Evolutionary conservation across 2,888 invertebrate genomes (phyloP).

Genomic region (Eupithecia vulgata): DNA sequence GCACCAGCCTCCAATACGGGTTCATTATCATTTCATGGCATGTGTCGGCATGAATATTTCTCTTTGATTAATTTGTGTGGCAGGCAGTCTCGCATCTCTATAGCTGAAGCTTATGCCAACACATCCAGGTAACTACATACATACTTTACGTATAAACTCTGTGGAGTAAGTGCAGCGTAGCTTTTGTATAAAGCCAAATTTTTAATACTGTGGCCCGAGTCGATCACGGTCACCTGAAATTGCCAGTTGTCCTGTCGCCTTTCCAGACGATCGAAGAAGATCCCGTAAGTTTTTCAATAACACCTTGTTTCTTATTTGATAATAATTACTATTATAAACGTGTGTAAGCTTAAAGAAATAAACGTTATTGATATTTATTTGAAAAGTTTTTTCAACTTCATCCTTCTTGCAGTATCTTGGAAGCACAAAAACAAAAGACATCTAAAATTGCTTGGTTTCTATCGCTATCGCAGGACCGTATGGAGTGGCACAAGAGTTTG

Average conservation of each 20-base stretch:
- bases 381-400: no score
- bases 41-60: conserved; percentile 82
- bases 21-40: conserved; percentile 82
- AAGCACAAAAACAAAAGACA: neutral
- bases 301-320: no score
- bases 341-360: no score
- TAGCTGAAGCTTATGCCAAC: conserved; percentile 17
- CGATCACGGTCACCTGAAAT: no score
- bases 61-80: conserved; percentile 80
- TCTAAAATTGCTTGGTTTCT: no score
- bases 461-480: no score
- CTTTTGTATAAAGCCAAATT: neutral
- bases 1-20: conserved; percentile 58
- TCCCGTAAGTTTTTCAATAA: neutral
- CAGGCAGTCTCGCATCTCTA: conserved; percentile 46
- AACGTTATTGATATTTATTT: no score
- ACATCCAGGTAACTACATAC: neutral
- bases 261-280: neutral
- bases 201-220: neutral
- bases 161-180: neutral
- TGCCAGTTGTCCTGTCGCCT: no score
- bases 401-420: neutral
- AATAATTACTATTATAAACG: no score
- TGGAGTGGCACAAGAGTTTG: no score
- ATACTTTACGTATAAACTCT: neutral